phyloP scores from a whole-genome alignment of 2,113 vertebrate species.

The Notechis scutatus region DNA sequence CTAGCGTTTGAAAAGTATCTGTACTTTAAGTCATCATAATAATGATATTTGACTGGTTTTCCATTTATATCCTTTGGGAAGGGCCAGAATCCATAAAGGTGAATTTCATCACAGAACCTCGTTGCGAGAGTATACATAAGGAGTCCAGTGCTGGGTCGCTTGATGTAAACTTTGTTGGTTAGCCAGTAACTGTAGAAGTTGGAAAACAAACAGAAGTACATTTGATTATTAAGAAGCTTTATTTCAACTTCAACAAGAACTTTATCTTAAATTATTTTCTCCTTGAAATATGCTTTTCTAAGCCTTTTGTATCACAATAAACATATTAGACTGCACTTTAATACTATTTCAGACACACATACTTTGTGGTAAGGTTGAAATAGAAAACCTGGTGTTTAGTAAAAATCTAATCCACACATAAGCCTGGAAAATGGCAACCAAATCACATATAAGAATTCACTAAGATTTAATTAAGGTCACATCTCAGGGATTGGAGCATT shows the following conservation, averaged over 20 bases:
- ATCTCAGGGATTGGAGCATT: background rate
- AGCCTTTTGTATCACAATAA: background rate
- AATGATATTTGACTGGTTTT: conserved; percentile 86
- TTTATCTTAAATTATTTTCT: background rate
- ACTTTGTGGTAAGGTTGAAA: background rate
- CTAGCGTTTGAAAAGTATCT: conserved; percentile 84
- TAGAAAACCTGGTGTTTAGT: background rate
- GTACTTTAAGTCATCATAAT: conserved; percentile 86
- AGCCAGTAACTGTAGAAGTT: conserved; percentile 80
- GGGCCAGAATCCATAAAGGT: conserved; percentile 89
- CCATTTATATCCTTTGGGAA: conserved; percentile 84
- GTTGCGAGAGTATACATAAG: conserved; percentile 88
- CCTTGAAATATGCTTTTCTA: background rate
- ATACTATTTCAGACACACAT: background rate
- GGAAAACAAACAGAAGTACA: conserved; percentile 33
- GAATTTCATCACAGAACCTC: conserved; percentile 87
- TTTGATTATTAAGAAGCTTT: background rate
- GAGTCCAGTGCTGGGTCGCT: conserved; percentile 86
- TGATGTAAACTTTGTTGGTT: conserved; percentile 87
- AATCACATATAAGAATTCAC: background rate
- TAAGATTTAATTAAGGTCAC: background rate
- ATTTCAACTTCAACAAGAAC: background rate
- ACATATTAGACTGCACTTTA: background rate
- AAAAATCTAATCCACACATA: background rate
- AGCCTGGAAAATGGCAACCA: background rate